Conservation (phyloP, 2,797 vertebrate genomes). For the Sus cebifrons region DNA sequence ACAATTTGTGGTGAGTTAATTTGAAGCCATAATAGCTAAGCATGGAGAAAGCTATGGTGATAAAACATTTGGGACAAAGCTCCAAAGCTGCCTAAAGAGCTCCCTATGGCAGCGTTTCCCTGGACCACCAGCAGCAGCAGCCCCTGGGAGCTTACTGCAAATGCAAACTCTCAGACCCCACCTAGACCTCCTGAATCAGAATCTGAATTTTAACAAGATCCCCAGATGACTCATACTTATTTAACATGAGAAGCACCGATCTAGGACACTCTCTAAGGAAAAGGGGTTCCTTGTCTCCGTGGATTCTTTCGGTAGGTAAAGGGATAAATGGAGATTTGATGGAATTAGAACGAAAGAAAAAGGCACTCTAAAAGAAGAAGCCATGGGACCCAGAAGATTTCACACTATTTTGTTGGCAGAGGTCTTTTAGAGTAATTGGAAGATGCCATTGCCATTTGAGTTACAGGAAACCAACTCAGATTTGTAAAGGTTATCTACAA, state of each 20-base stretch:
- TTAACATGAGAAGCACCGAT: not conserved
- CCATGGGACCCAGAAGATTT: not conserved
- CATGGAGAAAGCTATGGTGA: not conserved
- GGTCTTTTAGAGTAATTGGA: not conserved
- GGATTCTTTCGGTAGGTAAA: not conserved
- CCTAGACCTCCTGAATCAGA: not conserved
- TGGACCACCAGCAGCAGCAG: not conserved
- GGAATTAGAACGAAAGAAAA: not conserved
- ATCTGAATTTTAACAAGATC: not conserved
- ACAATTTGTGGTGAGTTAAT: not conserved
- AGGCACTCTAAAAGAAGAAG: not conserved
- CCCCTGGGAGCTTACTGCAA: not conserved
- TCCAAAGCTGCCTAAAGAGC: not conserved
- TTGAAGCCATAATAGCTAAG: not conserved
- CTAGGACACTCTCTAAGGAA: not conserved
- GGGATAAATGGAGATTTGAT: not conserved
- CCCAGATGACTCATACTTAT: not conserved
- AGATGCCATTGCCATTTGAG: not conserved
- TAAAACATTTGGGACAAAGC: not conserved
- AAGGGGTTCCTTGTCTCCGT: not conserved
- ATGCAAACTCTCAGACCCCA: not conserved
- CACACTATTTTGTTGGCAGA: not conserved
- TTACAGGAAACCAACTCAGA: not conserved
- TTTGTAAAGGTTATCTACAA: not conserved
- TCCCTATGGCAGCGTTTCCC: not conserved